Evolutionary conservation across 1,140 invertebrate genomes (phyloP).

Genomic region (Calycopis cecrops): DNA sequence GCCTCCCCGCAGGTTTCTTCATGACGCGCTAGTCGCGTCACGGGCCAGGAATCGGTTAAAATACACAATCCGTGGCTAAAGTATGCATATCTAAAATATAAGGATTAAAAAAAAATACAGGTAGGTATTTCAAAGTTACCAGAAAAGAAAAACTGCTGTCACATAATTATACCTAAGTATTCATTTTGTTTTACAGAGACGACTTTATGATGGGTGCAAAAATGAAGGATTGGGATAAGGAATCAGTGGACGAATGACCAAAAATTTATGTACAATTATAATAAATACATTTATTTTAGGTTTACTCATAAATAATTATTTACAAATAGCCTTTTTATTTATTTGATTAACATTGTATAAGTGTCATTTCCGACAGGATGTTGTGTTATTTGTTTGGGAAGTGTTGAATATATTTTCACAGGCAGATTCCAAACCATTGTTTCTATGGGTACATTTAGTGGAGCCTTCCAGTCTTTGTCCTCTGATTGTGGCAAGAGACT

Average conservation of each 20-base stretch:
- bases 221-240: conserved; percentile 94
- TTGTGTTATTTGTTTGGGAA: conserved; percentile 86
- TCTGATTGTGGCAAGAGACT: conserved; percentile 63
- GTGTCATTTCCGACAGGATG: conserved; percentile 65
- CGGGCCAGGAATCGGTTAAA: no score
- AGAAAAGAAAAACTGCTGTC: no score
- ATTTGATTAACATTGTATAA: conserved; percentile 67
- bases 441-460: conserved; percentile 90
- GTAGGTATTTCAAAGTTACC: no score
- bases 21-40: no score
- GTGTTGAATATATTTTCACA: conserved; percentile 92
- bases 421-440: conserved; percentile 99
- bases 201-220: conserved; percentile 93
- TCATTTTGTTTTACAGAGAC: conserved; percentile 80
- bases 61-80: no score
- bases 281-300: conserved; percentile 31
- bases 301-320: conserved; percentile 12
- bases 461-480: conserved; percentile 86
- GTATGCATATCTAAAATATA: no score
- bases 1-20: no score
- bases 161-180: no score
- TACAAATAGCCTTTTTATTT: conserved; percentile 23
- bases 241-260: conserved; percentile 71
- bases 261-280: conserved; percentile 21
- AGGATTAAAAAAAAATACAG: no score